Percentiles rank a stretch among this genome's conserved stretches.
Conservation (phyloP, 2,113 vertebrate species). For the Phrynosoma blainvillii region DNA sequence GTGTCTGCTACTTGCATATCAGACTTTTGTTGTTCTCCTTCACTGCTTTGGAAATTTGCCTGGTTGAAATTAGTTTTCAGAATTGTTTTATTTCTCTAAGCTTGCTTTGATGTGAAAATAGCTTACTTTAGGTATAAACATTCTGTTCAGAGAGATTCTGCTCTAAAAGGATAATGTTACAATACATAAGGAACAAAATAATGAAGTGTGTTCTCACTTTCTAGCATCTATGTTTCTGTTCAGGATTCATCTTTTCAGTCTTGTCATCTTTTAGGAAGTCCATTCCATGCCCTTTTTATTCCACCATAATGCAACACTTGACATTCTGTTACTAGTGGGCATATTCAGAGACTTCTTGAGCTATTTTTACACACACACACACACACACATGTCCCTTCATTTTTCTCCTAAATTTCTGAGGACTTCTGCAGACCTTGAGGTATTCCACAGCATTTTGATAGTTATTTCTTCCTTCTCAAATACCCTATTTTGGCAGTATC, state of each 20-base stretch:
- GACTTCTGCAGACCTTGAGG: background rate
- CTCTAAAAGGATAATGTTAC: background rate
- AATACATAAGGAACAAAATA: background rate
- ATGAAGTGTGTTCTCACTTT: background rate
- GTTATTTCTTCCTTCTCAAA: background rate
- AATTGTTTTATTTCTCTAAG: background rate
- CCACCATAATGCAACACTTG: background rate
- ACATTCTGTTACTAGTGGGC: background rate
- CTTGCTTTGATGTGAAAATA: background rate
- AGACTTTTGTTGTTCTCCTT: constrained; percentile 8
- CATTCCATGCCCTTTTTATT: background rate
- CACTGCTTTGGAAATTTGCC: background rate
- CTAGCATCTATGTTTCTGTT: background rate
- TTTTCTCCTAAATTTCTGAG: too few species aligned
- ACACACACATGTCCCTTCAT: too few species aligned
- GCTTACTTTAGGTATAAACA: background rate
- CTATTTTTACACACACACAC: background rate
- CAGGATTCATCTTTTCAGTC: background rate
- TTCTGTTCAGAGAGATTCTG: background rate
- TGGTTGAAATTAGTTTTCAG: background rate
- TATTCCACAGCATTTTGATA: background rate
- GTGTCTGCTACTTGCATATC: fast-evolving
- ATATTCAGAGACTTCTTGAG: background rate
- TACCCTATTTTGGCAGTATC: background rate
- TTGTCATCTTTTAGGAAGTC: background rate